Evolutionary conservation across 2,888 invertebrate genomes (phyloP), one percentile per base, ranked within the genome.

Genomic region (Drosophila buzzatii): DNA sequence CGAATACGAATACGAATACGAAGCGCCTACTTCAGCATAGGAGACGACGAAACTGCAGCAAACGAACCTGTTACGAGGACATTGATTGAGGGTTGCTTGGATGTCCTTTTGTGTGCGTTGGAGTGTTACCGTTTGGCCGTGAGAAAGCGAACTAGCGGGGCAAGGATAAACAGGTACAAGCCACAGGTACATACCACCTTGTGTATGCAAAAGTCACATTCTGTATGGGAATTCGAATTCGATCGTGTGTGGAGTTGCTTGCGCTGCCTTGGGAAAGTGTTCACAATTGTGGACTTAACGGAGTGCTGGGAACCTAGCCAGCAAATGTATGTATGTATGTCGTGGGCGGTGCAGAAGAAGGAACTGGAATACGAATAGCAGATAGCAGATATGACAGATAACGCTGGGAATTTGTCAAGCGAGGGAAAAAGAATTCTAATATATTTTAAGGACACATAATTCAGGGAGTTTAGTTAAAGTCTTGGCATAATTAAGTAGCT

Each of bases 61-160:
- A 84, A 86, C 85, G 70, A 84, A 86, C 85, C 89, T 89, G 84
- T 89, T 79, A 49, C 33, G 6, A 20, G 9, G 12, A 64, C 60
- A 10, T 4, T 18, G 42, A 18, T 5, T 44, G 42, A 44, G 64
- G 82, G 83, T 45, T 45, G 45, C 68, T 85, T 90, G 85, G 82
- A 82, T 88, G 88, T 85, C 88, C 89, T 85, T 89, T 88, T 90
- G 81, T 85, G 90, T 88, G 90, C 86, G 88, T 90, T 86, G 86
- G 86, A 90, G 86, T 86, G 90, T 90, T 90, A 88, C 90, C 89
- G 81, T 82, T 87, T 72, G 79, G 73, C 59, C 90, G 90, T 86
- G 85, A 85, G 85, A 90, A 89, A 69, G 68, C 71, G 52, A 23
- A 20, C 52, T 65, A 56, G 68, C 66, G 47, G 55, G 44, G 57